These are phyloP conservation scores for Temnothorax nylanderi DNA, from an alignment of 1,140 invertebrate species.

Conservation along the genomic window DNA sequence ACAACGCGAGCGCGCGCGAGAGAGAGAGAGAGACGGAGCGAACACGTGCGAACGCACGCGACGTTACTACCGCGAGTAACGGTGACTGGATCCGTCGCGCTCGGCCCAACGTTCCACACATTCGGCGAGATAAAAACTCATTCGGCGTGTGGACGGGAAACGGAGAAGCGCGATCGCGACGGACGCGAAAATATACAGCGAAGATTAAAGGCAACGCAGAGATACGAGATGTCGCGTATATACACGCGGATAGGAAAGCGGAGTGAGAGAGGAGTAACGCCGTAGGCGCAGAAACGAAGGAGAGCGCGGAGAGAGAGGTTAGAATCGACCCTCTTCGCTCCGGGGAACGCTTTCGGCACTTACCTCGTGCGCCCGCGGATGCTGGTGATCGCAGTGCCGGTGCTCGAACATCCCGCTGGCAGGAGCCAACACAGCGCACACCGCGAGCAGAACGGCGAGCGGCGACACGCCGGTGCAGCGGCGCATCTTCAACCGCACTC, in stretches of 20 bases:
- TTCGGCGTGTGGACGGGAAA: background rate
- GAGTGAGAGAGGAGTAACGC: background rate
- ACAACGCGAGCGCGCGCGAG: background rate
- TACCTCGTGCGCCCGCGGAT: constrained; percentile 86
- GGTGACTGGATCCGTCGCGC: background rate
- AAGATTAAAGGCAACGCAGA: background rate
- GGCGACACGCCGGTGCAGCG: constrained; percentile 79
- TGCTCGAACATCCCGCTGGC: constrained; percentile 84
- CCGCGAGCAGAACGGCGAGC: constrained; percentile 78
- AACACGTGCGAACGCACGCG: constrained; percentile 18
- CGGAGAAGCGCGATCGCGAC: background rate
- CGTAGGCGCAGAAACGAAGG: background rate
- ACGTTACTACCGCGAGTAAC: background rate
- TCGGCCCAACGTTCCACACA: background rate
- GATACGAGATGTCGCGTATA: background rate
- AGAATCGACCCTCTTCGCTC: constrained; percentile 24
- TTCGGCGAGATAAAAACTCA: background rate
- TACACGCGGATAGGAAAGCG: background rate
- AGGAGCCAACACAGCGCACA: constrained; percentile 78
- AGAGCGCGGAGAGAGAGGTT: constrained; percentile 34
- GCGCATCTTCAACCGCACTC: constrained; percentile 84
- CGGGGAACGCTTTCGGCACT: constrained; percentile 60
- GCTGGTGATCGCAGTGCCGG: constrained; percentile 85
- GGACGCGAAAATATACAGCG: background rate
- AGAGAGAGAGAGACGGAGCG: background rate